A percentile compares a stretch with the other conserved stretches of the same genome.
These are phyloP conservation scores for Drosophila anomelani DNA, from an alignment of 2,888 invertebrate species.

Conservation along the genomic window DNA sequence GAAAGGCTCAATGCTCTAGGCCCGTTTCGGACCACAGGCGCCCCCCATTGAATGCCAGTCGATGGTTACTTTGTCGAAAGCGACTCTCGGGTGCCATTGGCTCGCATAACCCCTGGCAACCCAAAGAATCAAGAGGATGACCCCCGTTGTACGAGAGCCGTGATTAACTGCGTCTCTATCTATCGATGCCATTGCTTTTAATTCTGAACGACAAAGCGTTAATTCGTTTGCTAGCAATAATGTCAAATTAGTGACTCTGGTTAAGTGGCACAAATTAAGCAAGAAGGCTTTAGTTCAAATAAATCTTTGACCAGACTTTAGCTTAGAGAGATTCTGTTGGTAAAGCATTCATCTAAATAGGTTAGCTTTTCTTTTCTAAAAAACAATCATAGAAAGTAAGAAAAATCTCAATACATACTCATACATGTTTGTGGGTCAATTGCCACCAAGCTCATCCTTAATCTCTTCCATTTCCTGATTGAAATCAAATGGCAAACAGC, in stretches of 20 bases:
- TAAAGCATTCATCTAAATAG: too few relatives aligned
- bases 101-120: conserved; percentile 47
- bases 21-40: conserved; percentile 42
- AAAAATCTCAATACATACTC: neutral
- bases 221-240: conserved; percentile 50
- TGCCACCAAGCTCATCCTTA: conserved; percentile 2
- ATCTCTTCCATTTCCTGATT: conserved; percentile 31
- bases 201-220: conserved; percentile 55
- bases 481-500: conserved; percentile 23
- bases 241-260: conserved; percentile 10
- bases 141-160: conserved; percentile 23
- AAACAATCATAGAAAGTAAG: too few relatives aligned
- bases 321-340: too few relatives aligned
- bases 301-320: too few relatives aligned
- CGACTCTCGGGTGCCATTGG: conserved; percentile 58
- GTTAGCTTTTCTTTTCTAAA: too few relatives aligned
- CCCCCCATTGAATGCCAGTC: conserved; percentile 24
- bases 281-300: neutral
- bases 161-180: conserved; percentile 68
- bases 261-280: conserved; percentile 3
- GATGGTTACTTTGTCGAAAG: conserved; percentile 55
- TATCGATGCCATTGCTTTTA: conserved; percentile 55
- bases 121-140: conserved; percentile 5
- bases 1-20: conserved; percentile 19
- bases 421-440: conserved; percentile 10